A percentile compares a stretch with the other conserved stretches of the same genome.
phyloP scores from a whole-genome alignment of 2,113 vertebrate species.

The Rynchops niger region DNA sequence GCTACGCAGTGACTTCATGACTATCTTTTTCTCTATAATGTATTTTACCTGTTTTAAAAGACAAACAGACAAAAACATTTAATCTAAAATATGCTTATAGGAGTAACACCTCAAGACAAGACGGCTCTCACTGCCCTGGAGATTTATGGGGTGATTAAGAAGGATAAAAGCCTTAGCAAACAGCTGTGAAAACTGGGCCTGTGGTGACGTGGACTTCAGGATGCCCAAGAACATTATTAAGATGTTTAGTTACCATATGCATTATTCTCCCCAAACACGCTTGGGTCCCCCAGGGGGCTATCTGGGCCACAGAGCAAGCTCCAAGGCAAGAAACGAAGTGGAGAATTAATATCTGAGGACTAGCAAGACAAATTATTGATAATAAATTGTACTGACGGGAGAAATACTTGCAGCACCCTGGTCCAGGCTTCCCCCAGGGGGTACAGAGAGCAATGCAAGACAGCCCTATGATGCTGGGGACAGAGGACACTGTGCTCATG shows the following conservation, averaged over 20 bases:
- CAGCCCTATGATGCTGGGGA: background rate
- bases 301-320: background rate
- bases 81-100: background rate
- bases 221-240: rapidly evolving
- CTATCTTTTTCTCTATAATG: background rate
- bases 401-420: background rate
- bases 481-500: background rate
- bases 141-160: background rate
- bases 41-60: background rate
- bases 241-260: background rate
- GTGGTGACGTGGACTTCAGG: background rate
- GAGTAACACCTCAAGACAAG: background rate
- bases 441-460: background rate
- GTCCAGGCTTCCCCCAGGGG: background rate
- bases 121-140: background rate
- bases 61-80: background rate
- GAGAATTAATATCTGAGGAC: background rate
- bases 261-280: rapidly evolving
- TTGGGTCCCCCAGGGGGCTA: background rate
- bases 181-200: background rate
- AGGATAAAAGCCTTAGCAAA: background rate
- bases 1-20: background rate
- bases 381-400: background rate
- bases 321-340: background rate
- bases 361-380: background rate